These are phyloP conservation scores for Cerastis leucographa DNA, from an alignment of 2,888 invertebrate genomes.

Conservation along the genomic window DNA sequence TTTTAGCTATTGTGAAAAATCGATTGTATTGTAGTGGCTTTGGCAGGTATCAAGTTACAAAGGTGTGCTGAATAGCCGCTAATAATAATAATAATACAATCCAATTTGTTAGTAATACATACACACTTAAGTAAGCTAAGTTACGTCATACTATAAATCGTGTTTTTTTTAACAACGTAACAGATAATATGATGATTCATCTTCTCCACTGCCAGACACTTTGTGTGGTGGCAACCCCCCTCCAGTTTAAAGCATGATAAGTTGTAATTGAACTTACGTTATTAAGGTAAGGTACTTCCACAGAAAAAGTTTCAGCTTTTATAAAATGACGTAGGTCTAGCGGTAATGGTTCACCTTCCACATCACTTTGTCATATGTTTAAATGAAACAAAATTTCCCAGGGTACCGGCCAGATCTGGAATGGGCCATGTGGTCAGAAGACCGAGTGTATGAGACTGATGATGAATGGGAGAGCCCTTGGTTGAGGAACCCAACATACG, in stretches of 20 bases:
- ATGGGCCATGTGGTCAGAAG: constrained; percentile 93
- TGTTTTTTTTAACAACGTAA: not conserved
- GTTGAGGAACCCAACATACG: constrained; percentile 93
- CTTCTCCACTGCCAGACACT: not conserved
- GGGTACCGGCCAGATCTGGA: constrained; percentile 93
- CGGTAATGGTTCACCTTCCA: not conserved
- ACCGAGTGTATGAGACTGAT: constrained; percentile 90
- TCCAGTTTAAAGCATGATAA: not conserved
- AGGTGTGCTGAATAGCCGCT: no score
- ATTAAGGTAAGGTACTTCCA: not conserved
- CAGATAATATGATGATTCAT: not conserved
- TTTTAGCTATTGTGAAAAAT: not conserved
- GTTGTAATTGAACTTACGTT: not conserved
- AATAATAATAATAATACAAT: no score
- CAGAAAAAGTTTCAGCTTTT: not conserved
- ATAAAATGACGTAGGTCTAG: not conserved
- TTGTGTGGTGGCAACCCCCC: not conserved
- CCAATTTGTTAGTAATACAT: no score
- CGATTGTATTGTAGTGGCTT: not conserved
- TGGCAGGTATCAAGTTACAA: no score
- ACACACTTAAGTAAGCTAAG: no score
- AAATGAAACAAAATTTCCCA: constrained; percentile 42
- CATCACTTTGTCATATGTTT: not conserved
- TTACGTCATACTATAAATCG: no score
- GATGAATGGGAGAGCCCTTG: constrained; percentile 94